A percentile compares a stretch with the other conserved stretches of the same genome.
Evolutionary conservation across 2,113 vertebrate genomes (phyloP).

Genomic region (Daubentonia madagascariensis): DNA sequence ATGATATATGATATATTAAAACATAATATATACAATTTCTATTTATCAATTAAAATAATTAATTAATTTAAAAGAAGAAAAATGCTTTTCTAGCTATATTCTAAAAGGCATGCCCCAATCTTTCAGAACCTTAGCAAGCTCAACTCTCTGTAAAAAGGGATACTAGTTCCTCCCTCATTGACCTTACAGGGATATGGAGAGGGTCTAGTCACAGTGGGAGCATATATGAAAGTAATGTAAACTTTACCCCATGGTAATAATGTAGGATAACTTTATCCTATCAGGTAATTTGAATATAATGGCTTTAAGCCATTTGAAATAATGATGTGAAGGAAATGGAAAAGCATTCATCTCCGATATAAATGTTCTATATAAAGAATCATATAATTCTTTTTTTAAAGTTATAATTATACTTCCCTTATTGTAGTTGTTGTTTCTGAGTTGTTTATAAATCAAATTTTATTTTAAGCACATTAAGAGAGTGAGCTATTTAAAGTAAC

Average conservation of each 20-base stretch:
- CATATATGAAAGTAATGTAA: neutral
- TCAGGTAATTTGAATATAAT: neutral
- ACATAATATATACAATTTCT: neutral
- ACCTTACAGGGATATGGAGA: neutral
- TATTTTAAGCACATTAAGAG: slow-evolving; percentile 61
- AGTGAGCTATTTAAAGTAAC: slow-evolving; percentile 47
- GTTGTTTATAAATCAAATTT: slow-evolving; percentile 37
- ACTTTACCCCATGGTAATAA: neutral
- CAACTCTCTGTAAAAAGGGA: neutral
- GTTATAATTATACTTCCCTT: slow-evolving; percentile 31
- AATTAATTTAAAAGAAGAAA: neutral
- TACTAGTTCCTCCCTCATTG: neutral
- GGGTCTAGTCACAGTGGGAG: neutral
- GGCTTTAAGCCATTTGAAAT: neutral
- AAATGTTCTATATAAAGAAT: slow-evolving; percentile 36
- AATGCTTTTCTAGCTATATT: neutral
- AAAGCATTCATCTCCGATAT: neutral
- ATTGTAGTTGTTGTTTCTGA: neutral
- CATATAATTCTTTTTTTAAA: slow-evolving; percentile 35
- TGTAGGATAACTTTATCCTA: neutral
- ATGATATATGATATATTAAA: neutral
- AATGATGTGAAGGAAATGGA: neutral
- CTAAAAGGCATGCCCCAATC: neutral
- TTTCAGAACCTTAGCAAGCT: neutral
- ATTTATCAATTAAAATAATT: neutral